phyloP scores from a whole-genome alignment of 2,888 invertebrate genomes.

The Parnassius apollo region DNA sequence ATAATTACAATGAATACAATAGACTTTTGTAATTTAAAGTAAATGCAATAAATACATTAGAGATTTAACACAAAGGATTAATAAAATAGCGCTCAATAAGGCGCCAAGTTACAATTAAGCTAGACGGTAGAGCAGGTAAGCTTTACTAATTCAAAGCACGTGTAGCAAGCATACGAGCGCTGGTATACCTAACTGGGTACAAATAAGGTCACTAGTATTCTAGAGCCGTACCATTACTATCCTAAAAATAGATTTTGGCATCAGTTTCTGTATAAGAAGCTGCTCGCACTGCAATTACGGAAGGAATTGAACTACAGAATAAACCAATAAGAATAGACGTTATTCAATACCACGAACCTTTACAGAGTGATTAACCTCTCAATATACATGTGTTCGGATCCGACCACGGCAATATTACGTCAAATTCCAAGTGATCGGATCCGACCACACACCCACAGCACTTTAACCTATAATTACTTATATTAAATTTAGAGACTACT shows the following conservation, averaged over 20 bases:
- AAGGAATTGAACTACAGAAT: conserved; percentile 3
- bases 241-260: conserved; percentile 38
- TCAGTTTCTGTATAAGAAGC: conserved; percentile 10
- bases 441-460: too few species aligned
- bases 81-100: conserved; percentile 21
- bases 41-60: too few species aligned
- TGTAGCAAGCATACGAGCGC: conserved; percentile 49
- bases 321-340: too few species aligned
- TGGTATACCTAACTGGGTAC: conserved; percentile 60
- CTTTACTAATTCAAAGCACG: conserved; percentile 69
- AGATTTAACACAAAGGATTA: neutral
- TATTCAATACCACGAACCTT: too few species aligned
- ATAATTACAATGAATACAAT: too few species aligned
- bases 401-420: too few species aligned
- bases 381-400: too few species aligned
- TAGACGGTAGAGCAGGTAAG: conserved; percentile 55
- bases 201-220: conserved; percentile 80
- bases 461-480: too few species aligned
- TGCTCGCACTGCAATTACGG: conserved; percentile 13
- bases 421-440: too few species aligned
- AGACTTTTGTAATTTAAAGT: too few species aligned
- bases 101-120: conserved; percentile 61
- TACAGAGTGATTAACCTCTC: too few species aligned
- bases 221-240: conserved; percentile 61
- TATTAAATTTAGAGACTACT: too few species aligned